phyloP scores from a whole-genome alignment of 2,797 vertebrate genomes.

The Serranus cabrilla region DNA sequence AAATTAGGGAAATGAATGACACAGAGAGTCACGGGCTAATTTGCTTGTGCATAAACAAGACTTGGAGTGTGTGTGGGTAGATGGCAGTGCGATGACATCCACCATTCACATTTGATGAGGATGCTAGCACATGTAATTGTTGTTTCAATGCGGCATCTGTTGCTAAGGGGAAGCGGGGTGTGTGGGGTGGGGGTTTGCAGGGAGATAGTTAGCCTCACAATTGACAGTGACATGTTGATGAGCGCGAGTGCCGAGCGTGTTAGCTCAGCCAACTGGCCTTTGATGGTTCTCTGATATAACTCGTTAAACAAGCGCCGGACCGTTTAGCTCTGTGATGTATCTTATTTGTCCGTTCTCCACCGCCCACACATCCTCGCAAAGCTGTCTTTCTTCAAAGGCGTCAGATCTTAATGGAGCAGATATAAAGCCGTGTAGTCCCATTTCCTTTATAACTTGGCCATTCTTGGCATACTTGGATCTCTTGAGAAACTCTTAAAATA shows the following conservation, averaged over 20 bases:
- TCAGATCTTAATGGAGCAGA: slow-evolving; percentile 54
- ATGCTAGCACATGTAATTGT: slow-evolving; percentile 74
- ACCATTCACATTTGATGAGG: slow-evolving; percentile 75
- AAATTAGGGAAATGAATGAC: slow-evolving; percentile 40
- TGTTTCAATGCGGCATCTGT: slow-evolving; percentile 78
- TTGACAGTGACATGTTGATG: slow-evolving; percentile 80
- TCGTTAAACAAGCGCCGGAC: slow-evolving; percentile 73
- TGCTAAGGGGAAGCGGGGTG: slow-evolving; percentile 47
- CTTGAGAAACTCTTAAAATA: slow-evolving; percentile 35
- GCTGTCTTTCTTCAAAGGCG: slow-evolving; percentile 58
- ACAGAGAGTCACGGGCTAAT: slow-evolving; percentile 48
- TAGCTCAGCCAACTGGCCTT: slow-evolving; percentile 71
- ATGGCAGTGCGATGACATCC: slow-evolving; percentile 58
- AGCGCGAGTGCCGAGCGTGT: slow-evolving; percentile 57
- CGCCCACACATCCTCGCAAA: slow-evolving; percentile 54
- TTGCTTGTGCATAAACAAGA: slow-evolving; percentile 64
- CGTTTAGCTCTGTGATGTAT: slow-evolving; percentile 73
- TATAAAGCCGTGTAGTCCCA: slow-evolving; percentile 29
- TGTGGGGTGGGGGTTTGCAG: slow-evolving; percentile 28
- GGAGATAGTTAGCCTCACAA: slow-evolving; percentile 73
- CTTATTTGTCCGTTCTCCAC: slow-evolving; percentile 72
- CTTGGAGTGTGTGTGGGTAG: slow-evolving; percentile 61
- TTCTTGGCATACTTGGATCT: slow-evolving; percentile 34
- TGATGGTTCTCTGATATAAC: slow-evolving; percentile 74
- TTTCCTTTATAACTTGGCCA: slow-evolving; percentile 33